phyloP scores from a whole-genome alignment of 2,797 vertebrate genomes.

The Epinephelus malabaricus region DNA sequence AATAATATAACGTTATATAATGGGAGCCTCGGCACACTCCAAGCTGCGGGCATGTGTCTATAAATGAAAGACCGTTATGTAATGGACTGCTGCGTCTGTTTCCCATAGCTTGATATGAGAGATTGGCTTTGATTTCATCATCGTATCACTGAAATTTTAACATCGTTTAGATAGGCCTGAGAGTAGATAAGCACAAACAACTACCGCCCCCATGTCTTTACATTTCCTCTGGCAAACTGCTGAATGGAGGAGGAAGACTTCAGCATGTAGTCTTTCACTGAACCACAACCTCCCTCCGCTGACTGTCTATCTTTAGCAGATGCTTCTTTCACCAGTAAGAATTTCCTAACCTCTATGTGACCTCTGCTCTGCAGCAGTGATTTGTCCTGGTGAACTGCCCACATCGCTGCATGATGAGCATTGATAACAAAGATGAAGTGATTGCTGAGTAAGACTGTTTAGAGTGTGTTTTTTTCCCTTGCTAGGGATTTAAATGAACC shows the following conservation, averaged over 20 bases:
- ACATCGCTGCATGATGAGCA: constrained; percentile 12
- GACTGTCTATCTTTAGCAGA: constrained; percentile 19
- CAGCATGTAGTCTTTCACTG: constrained; percentile 3
- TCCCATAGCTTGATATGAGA: constrained; percentile 25
- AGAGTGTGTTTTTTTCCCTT: not conserved
- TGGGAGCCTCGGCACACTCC: constrained; percentile 28
- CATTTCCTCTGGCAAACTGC: constrained; percentile 19
- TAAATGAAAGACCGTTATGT: constrained; percentile 76
- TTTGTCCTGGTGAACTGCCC: constrained; percentile 15
- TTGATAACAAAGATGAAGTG: constrained; percentile 20
- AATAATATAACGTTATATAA: constrained; percentile 60
- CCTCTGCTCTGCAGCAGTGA: constrained; percentile 32
- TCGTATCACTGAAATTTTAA: constrained; percentile 19
- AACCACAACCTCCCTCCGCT: constrained; percentile 12
- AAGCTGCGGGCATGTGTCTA: constrained; percentile 68
- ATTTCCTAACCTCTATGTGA: constrained; percentile 42
- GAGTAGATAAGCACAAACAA: constrained; percentile 18
- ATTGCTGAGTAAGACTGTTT: constrained; percentile 17
- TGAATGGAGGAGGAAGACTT: constrained; percentile 18
- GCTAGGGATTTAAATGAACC: constrained; percentile 44
- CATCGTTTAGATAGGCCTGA: constrained; percentile 16
- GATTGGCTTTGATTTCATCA: constrained; percentile 39
- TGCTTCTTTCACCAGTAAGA: constrained; percentile 24
- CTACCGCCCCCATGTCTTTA: constrained; percentile 14
- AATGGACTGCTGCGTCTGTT: constrained; percentile 60